A percentile compares a stretch with the other conserved stretches of the same genome.
These are phyloP conservation scores for Diuraphis noxia DNA, from an alignment of 1,140 invertebrate genomes.

Conservation along the genomic window DNA sequence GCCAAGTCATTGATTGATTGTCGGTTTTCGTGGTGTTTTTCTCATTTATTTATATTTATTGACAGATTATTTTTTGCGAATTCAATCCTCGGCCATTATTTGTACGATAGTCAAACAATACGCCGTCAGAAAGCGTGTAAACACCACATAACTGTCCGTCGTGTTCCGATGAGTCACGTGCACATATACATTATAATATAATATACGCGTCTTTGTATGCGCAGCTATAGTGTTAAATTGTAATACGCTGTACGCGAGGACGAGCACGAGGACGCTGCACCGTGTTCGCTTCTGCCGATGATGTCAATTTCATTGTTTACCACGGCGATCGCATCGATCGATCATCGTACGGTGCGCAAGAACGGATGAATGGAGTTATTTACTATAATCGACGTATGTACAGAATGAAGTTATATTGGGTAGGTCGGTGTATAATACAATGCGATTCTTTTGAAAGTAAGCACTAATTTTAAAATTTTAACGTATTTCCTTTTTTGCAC, in stretches of 20 bases:
- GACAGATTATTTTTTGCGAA: slow-evolving; percentile 28
- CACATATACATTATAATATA: neutral
- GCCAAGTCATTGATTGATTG: neutral
- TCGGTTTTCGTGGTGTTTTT: neutral
- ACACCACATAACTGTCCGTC: neutral
- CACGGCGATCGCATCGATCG: neutral
- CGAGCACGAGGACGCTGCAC: neutral
- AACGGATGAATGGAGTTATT: neutral
- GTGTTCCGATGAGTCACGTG: slow-evolving; percentile 3
- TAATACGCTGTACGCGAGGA: neutral
- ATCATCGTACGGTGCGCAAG: neutral
- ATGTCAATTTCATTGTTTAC: neutral
- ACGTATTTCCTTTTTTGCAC: neutral
- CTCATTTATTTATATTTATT: neutral
- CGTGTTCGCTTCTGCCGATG: neutral
- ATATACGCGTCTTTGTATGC: neutral
- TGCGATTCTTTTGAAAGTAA: neutral
- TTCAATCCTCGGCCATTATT: neutral
- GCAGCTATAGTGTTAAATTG: no score
- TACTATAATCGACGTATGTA: neutral
- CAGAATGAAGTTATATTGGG: neutral
- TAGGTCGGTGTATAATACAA: neutral
- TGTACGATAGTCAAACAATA: neutral
- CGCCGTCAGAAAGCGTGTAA: neutral
- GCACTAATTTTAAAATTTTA: neutral